Evolutionary conservation across 2,797 vertebrate genomes (phyloP), one percentile per base, ranked within the genome.

Genomic region (Pipistrellus pipistrellus): DNA sequence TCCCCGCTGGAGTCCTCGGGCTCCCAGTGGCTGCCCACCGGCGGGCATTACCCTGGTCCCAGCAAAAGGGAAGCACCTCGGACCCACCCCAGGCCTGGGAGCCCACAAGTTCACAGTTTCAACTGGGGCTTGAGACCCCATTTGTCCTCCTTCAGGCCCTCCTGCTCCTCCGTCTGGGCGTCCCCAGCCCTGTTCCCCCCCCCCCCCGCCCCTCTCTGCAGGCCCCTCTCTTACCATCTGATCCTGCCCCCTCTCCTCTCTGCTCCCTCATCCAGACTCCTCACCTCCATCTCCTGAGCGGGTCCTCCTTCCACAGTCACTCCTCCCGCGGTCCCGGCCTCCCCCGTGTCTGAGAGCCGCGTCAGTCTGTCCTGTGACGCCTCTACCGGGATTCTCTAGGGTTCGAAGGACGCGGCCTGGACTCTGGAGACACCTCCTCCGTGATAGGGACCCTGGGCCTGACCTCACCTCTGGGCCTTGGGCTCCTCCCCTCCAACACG

Each of bases 1-100:
- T 32, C 59, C 4, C 41, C 14, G 0, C 20, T 21, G 46, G 20
- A 23, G 27, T n/a, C 80, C 18, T 48, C 17, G 0, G 6, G 2
- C 18, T 20, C 41, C 41, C 59, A 32, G 80, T 8, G 57, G 57
- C 41, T n/a, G 57, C 27, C 38, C 11, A 9, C 1, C 80, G 21
- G 57, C 11, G 14, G 57, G 41, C 41, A 32, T 30, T 0, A 11
- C 18, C 18, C 57, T 82, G 27, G 46, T 10, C 10, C 21, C 51
- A 10, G 38, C 30, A 12, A 53, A n/a, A 21, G 68, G 76, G 55
- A 81, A 59, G 41, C 53, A 23, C 53, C 21, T 23, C 21, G 3
- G 53, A 55, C 53, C 53, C 21, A 9, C 53, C 21, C 53, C 53
- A 55, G 21, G 48, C 21, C n/a, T 30, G 35, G 11, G 20, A 62